Percentiles rank a stretch among this genome's conserved stretches.
These are phyloP conservation scores for Galaxea fascicularis DNA, from an alignment of 92 coral and sea anemone species.

Conservation along the genomic window DNA sequence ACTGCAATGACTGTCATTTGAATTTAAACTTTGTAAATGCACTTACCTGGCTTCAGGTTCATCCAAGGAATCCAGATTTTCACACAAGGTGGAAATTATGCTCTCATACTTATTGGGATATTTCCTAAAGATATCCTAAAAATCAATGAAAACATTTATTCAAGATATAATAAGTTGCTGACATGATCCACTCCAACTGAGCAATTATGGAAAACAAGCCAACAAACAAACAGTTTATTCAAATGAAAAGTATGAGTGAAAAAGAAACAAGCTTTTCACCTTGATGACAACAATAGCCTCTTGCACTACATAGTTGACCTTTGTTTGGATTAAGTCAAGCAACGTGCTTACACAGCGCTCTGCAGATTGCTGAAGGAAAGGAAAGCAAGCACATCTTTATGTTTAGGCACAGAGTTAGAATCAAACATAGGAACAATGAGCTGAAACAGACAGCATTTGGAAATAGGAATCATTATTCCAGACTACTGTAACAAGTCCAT, in stretches of 20 bases:
- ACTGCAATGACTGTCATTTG: no score
- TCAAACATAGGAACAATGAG: background rate
- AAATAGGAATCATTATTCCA: background rate
- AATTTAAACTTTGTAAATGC: no score
- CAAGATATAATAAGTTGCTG: background rate
- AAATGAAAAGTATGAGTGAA: background rate
- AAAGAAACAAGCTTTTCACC: constrained; percentile 40
- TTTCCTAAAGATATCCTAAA: constrained; percentile 95
- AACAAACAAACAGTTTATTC: background rate
- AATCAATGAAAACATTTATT: background rate
- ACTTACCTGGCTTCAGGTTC: constrained; percentile 98
- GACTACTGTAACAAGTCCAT: no score
- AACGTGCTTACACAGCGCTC: constrained; percentile 99
- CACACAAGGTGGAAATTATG: constrained; percentile 97
- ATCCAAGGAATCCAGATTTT: constrained; percentile 97
- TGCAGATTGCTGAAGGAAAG: constrained; percentile 83
- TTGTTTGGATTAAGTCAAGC: constrained; percentile 95
- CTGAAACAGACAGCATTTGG: background rate
- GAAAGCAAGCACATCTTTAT: background rate
- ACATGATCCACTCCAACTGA: no score
- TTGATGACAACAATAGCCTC: constrained; percentile 99
- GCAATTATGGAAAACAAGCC: background rate
- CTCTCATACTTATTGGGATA: constrained; percentile 99
- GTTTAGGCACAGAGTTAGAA: background rate
- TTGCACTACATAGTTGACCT: constrained; percentile 98